A percentile compares a stretch with the other conserved stretches of the same genome.
phyloP scores from a whole-genome alignment of 2,113 vertebrate genomes.

The Cheirogaleus medius region DNA sequence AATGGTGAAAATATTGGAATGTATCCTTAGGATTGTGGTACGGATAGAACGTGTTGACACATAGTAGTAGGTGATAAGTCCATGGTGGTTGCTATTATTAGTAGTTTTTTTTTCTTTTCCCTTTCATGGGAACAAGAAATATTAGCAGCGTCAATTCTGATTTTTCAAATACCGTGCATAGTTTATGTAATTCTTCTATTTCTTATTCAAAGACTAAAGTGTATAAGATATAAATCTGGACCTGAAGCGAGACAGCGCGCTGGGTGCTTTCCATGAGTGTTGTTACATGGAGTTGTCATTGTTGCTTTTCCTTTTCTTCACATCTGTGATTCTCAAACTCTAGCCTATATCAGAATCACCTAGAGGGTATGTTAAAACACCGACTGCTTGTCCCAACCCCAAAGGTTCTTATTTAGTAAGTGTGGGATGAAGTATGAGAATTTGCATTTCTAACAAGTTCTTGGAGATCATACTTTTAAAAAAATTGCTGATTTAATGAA shows the following conservation, averaged over 20 bases:
- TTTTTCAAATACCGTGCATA: background rate
- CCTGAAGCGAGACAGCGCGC: background rate
- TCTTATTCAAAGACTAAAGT: no score
- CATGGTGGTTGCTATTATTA: background rate
- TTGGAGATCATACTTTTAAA: background rate
- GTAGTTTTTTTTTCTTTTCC: background rate
- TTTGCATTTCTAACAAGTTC: background rate
- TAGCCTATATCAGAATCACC: background rate
- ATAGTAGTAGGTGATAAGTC: background rate
- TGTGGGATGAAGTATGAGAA: background rate
- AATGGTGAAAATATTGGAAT: background rate
- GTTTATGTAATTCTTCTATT: background rate
- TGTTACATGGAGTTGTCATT: background rate
- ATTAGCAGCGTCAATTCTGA: background rate
- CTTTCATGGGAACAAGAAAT: no score
- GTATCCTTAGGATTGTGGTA: background rate
- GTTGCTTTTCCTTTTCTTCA: background rate
- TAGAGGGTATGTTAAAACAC: background rate
- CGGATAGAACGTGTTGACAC: background rate
- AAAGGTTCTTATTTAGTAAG: background rate
- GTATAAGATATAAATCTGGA: no score
- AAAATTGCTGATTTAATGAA: background rate
- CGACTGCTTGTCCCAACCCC: background rate
- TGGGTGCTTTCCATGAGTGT: background rate
- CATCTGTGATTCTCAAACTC: background rate